Evolutionary conservation across 2,113 vertebrate genomes (phyloP).

Genomic region (Stigmatopora argus): DNA sequence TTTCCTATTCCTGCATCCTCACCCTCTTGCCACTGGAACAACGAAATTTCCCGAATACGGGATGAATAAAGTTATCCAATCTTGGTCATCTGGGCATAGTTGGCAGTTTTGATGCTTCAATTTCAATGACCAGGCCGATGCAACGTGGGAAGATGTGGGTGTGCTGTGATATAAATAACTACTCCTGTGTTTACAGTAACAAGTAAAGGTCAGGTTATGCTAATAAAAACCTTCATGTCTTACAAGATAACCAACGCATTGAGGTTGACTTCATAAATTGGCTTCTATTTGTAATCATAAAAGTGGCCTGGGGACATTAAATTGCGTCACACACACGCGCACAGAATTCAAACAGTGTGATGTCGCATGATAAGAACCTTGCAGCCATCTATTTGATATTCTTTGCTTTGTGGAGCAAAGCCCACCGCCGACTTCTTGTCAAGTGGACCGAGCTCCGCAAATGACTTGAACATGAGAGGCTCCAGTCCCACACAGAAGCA

Average conservation of each 20-base stretch:
- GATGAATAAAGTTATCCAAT: too few species aligned
- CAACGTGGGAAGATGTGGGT: not conserved
- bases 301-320: not conserved
- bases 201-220: constrained; percentile 19
- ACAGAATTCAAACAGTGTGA: constrained; percentile 12
- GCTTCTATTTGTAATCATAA: constrained; percentile 9
- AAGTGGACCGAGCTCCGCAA: not conserved
- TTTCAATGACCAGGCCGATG: constrained; percentile 11
- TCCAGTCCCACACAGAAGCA: not conserved
- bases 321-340: not conserved
- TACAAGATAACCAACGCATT: constrained; percentile 7
- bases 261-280: constrained; percentile 18
- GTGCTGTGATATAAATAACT: constrained; percentile 12
- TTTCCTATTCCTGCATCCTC: too few species aligned
- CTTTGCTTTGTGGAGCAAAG: constrained; percentile 1
- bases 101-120: constrained; percentile 31
- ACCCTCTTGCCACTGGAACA: too few species aligned
- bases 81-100: constrained; percentile 41
- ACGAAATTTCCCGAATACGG: too few species aligned
- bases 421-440: not conserved
- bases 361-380: not conserved
- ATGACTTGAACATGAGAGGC: not conserved
- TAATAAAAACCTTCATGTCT: constrained; percentile 12
- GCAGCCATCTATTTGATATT: constrained; percentile 5
- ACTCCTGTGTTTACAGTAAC: constrained; percentile 1